Base-by-base conservation (phyloP, 2,888 invertebrate genomes). In the Drosophila macrospina region DNA sequence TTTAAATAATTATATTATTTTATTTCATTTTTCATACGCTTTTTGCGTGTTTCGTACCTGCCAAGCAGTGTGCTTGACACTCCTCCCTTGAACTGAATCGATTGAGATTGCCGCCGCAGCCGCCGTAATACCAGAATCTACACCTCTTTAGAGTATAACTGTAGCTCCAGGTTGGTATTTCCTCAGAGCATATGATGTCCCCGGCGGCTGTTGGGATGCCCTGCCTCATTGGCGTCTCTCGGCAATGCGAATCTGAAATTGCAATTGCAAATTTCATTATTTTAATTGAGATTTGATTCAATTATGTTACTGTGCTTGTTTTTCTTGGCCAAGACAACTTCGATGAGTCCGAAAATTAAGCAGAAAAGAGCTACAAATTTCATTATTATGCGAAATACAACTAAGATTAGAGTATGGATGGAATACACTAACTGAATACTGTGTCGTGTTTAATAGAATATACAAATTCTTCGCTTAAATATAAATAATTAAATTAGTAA, bases 91-190 rank as follows among this genome's bases (percentile, higher is more conserved):
- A 4, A 10, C 4, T 6, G 5, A 42, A 54, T 6, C 54, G 54
- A 15, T 54, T 54, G 4, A 54, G 13, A 42, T 54, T 54, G 2
- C 54, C 42, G 3, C 54, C 54, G 24, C 54, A 54, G 0, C 54
- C 32, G 42, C 42, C 32, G 10, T 54, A 54, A 4, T 5, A 0
- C 54, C 54, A 54, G 0, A 13, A 13, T 10, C 13, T 0, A 10
- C 54, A 54, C 3, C 0, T 5, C 0, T 11, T 42, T 5, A 5
- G 4, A 1, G 2, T 0, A 3, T 0, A 1, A 24, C 13, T 10
- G 16, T 44, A 44, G 15, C 34, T 44, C 34, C 55, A 55, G 24
- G 44, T 44, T 26, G n/a, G 13, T 5, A 26, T 11, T 3, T 26
- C 4, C 1, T 7, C 15, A 13, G n/a, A 2, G 24, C 44, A 55